These are phyloP conservation scores for Apamea epomidion DNA, from an alignment of 2,888 invertebrate genomes.

Conservation along the genomic window DNA sequence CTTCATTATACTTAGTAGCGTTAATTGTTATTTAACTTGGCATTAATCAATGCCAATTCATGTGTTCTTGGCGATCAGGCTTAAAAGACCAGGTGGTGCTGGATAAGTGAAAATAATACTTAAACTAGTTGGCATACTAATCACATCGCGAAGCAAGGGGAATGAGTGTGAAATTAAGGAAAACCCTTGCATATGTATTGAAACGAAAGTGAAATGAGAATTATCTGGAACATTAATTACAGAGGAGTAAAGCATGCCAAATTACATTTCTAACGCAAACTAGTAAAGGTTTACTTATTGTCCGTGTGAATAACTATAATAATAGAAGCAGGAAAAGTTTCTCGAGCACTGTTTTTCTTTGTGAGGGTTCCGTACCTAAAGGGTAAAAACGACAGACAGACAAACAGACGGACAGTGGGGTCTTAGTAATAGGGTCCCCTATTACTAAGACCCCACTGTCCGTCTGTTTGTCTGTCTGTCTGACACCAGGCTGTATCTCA, in stretches of 20 bases:
- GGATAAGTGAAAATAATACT: background rate
- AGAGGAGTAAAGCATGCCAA: background rate
- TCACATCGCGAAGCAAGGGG: background rate
- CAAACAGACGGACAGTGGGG: too few relatives aligned
- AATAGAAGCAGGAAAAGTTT: background rate
- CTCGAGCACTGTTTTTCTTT: too few relatives aligned
- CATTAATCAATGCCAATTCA: constrained; percentile 1
- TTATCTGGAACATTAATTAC: background rate
- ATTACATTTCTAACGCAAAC: constrained; percentile 14
- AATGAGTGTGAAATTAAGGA: constrained; percentile 9
- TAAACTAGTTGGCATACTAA: background rate
- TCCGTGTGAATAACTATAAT: background rate
- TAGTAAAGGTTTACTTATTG: background rate
- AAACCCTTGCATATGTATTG: background rate
- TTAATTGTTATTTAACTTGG: constrained; percentile 1
- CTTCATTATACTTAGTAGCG: background rate
- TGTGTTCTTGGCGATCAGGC: constrained; percentile 5
- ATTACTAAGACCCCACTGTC: too few relatives aligned
- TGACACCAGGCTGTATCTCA: too few relatives aligned
- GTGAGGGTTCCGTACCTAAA: too few relatives aligned
- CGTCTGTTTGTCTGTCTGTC: too few relatives aligned
- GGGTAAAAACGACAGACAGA: too few relatives aligned
- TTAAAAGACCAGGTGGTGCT: constrained; percentile 4
- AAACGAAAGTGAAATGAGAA: constrained; percentile 11
- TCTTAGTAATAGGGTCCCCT: too few relatives aligned